Evolutionary conservation across 2,888 invertebrate species (phyloP).

Genomic region (Parascotia fuliginaria): DNA sequence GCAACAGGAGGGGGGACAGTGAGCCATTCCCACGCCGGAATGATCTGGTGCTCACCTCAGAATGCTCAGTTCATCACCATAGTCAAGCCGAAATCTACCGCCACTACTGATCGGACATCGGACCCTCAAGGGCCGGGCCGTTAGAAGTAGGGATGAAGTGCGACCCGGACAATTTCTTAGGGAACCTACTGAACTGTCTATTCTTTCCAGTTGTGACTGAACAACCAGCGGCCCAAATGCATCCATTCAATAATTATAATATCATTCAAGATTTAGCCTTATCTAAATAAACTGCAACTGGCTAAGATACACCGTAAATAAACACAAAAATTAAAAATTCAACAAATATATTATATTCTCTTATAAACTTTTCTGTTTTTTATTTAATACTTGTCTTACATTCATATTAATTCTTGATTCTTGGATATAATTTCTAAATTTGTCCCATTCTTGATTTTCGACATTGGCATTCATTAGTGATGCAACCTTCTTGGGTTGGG

Average conservation of each 20-base stretch:
- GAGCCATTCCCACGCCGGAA: too few species aligned
- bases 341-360: slow-evolving; percentile 27
- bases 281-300: neutral
- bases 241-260: slow-evolving; percentile 28
- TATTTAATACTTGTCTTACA: slow-evolving; percentile 94
- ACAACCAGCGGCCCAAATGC: slow-evolving; percentile 54
- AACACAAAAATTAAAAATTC: neutral
- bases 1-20: too few species aligned
- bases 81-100: too few species aligned
- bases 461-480: slow-evolving; percentile 52
- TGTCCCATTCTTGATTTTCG: slow-evolving; percentile 75
- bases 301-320: neutral
- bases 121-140: too few species aligned
- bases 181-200: too few species aligned
- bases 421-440: slow-evolving; percentile 87
- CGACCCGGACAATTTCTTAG: too few species aligned
- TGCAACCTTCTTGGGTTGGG: slow-evolving; percentile 44
- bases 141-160: too few species aligned
- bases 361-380: slow-evolving; percentile 80
- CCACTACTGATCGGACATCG: too few species aligned
- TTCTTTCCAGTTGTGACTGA: slow-evolving; percentile 66
- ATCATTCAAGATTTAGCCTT: slow-evolving; percentile 15
- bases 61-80: too few species aligned
- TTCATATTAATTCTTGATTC: slow-evolving; percentile 96
- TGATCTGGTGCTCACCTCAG: too few species aligned